Percentiles rank a stretch among this genome's conserved stretches.
Evolutionary conservation across 2,113 vertebrate species (phyloP).

Genomic region (Phrynocephalus versicolor): DNA sequence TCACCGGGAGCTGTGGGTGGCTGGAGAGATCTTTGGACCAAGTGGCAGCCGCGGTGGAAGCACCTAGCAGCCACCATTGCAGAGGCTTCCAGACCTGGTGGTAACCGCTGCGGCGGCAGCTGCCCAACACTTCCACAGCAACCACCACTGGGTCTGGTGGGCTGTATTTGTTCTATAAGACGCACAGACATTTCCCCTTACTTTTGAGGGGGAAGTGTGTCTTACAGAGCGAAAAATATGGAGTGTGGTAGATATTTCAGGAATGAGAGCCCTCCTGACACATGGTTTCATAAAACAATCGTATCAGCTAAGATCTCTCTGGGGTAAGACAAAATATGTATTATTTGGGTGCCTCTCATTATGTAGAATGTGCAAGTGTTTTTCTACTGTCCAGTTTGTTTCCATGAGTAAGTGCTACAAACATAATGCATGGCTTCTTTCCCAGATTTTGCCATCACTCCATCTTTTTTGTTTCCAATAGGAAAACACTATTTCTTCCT

Average conservation of each 20-base stretch:
- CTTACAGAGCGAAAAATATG: no score
- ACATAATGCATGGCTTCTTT: slow-evolving; percentile 18
- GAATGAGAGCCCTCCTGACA: neutral
- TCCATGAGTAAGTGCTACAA: slow-evolving; percentile 3
- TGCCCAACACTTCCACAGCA: no score
- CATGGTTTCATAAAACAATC: neutral
- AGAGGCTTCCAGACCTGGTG: no score
- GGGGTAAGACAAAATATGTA: neutral
- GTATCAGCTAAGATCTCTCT: neutral
- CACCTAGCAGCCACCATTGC: no score
- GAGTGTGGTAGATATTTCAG: neutral
- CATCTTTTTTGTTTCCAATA: slow-evolving; percentile 37
- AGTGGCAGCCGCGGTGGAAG: no score
- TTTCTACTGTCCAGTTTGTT: neutral
- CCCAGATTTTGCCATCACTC: slow-evolving; percentile 14
- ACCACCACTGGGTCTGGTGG: no score
- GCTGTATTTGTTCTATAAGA: no score
- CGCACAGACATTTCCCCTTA: no score
- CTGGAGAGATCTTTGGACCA: no score
- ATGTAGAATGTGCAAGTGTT: slow-evolving; percentile 20
- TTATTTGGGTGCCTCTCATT: slow-evolving; percentile 30
- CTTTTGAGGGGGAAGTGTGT: no score
- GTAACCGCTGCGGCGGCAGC: no score
- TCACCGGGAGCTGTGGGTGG: no score
- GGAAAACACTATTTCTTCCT: slow-evolving; percentile 18